Evolutionary conservation across 2,113 vertebrate species (phyloP).

Genomic region (Gadus chalcogrammus): DNA sequence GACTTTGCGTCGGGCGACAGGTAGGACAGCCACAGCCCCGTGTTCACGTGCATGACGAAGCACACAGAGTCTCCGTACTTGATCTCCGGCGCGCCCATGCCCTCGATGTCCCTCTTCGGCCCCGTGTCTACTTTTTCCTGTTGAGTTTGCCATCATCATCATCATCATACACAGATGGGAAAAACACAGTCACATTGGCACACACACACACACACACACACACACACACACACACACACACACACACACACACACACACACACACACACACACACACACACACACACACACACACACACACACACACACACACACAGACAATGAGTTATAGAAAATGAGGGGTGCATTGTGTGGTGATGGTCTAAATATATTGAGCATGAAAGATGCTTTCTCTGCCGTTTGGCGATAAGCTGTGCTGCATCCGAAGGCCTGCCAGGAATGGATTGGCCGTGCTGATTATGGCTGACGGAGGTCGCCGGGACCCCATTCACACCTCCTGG

Average conservation of each 20-base stretch:
- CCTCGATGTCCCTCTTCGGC: conserved; percentile 89
- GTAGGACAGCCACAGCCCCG: conserved; percentile 92
- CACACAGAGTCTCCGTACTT: conserved; percentile 95
- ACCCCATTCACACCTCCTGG: conserved; percentile 33
- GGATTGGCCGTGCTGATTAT: conserved; percentile 36
- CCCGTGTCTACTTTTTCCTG: conserved; percentile 87
- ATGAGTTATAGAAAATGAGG: not conserved
- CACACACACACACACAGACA: not conserved
- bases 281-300: no score
- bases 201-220: not conserved
- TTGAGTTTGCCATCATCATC: conserved; percentile 13
- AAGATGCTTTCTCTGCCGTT: conserved; percentile 22
- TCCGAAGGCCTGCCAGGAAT: conserved; percentile 35
- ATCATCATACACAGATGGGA: conserved; percentile 2
- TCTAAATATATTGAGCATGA: no score
- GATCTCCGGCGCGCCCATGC: conserved; percentile 93
- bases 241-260: not conserved
- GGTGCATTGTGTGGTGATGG: no score
- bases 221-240: not conserved
- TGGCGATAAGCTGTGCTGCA: conserved; percentile 37
- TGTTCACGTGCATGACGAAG: conserved; percentile 87
- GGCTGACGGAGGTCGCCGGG: conserved; percentile 29
- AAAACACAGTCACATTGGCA: not conserved
- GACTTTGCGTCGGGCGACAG: conserved; percentile 92
- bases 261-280: not conserved